Base-by-base conservation (phyloP, 1,140 invertebrate genomes). In the Sarcophaga bullata region DNA sequence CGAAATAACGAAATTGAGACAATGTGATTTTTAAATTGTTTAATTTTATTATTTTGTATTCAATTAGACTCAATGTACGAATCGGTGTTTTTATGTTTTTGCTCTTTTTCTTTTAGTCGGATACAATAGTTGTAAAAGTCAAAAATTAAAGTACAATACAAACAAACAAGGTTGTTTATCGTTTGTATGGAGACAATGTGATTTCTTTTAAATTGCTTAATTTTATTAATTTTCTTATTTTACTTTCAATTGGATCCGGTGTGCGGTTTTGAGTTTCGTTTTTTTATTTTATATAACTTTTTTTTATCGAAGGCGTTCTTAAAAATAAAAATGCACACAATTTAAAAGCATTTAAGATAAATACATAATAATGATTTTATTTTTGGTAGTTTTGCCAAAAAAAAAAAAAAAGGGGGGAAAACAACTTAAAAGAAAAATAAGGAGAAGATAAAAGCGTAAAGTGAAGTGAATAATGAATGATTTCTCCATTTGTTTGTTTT, bases 321-420 rank as follows among this genome's bases (percentile, higher is more conserved):
- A 68, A 68, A 68, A 58, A 58, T 15, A 25, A 68, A 25, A 68
- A 10, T 68, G 25, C 25, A 37, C 4, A 37, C 25, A 37, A 37
- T 68, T 68, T 68, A 68, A 68, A 68, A 68, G n/a, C 62, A 8
- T 68, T 68, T 68, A 68, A 68, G 62, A 25, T 68, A 68, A 68
- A 68, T 68, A 19, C 19, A 9, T 68, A 68, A 68, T 68, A 68
- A 68, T 68, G 62, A 68, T 19, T 25, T 19, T 68, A 6, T 68
- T 68, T 52, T 68, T 68, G 62, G 62, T 19, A 68, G 19, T 19
- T 68, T 68, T 68, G 62, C 62, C 62, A 68, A 68, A 15, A 19
- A 68, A 68, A 68, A 68, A 68, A n/a, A n/a, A n/a, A n/a, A n/a
- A n/a, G n/a, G n/a, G n/a, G 62, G 17, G 17, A 68, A 52, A 68